Evolutionary conservation across 2,888 invertebrate genomes (phyloP), one percentile per base, ranked within the genome.

Genomic region (Perizoma flavofasciatum): DNA sequence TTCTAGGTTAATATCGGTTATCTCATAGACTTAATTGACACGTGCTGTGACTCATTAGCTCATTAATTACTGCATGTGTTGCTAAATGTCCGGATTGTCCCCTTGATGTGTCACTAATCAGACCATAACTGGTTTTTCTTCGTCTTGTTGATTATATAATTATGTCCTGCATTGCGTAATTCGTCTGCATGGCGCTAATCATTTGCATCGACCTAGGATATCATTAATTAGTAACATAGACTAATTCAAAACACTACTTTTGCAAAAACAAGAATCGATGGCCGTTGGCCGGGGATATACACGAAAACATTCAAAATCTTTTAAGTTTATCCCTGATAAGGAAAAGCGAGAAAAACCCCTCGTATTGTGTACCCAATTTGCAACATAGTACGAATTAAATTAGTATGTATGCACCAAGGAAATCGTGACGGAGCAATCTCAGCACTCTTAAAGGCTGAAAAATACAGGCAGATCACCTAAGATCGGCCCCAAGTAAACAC

Each of bases 361-460:
- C 80, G 77, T 77, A 63, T 22, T 64, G 63, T 56, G 22, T 63
- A 68, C 67, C 62, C 76, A 81, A 82, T 88, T 88, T 70, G 78
- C 86, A 78, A 73, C 72, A 74, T 69, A 61, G 70, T 81, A 75
- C 71, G 70, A 88, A 88, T 86, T 80, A 56, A 84, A 87, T 88
- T 89, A 86, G 81, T 70, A 22, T 22, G 22, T 3, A 75, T 72
- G 66, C 62, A 68, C 69, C 59, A 64, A 80, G 79, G 79, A 82
- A 85, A 79, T 84, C 85, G 86, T 87, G 87, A 85, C 78, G 76
- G 60, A 22, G 22, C 22, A 22, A 22, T 22, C 3, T 22, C 22
- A 61, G 64, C 64, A 65, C 71, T 71, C 64, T 71, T 40, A 49
- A n/a, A 32, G 49, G 49, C 40, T 32, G 22, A 50, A 50, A 50